These are phyloP conservation scores for Metallyticus violacea DNA, from an alignment of 2,888 invertebrate genomes.

Conservation along the genomic window DNA sequence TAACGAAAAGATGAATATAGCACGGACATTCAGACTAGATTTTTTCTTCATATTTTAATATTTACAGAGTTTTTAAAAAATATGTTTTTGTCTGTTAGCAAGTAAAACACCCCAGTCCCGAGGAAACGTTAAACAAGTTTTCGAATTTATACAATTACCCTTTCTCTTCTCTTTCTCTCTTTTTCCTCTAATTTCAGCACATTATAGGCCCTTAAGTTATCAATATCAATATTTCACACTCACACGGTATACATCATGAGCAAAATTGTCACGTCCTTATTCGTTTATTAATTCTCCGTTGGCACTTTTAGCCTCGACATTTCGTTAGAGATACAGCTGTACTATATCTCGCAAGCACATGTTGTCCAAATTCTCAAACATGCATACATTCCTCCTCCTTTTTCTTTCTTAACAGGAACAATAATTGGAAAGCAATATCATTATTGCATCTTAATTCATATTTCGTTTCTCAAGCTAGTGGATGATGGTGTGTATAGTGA, in stretches of 20 bases:
- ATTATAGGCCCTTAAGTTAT: constrained; percentile 4
- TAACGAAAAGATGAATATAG: not conserved
- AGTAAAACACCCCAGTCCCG: constrained; percentile 4
- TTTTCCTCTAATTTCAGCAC: not conserved
- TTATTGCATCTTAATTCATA: too few species aligned
- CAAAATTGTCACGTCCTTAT: not conserved
- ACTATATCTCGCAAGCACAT: not conserved
- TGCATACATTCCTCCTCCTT: not conserved
- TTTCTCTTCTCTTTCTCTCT: not conserved
- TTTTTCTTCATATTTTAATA: not conserved
- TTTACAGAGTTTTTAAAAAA: constrained; percentile 10
- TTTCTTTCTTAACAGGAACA: not conserved
- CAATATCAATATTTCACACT: not conserved
- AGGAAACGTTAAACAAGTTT: constrained; percentile 13
- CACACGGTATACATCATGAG: constrained; percentile 14
- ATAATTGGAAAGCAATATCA: too few species aligned
- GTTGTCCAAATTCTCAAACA: not conserved
- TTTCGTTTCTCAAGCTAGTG: too few species aligned
- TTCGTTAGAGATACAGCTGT: not conserved
- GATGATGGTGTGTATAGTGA: too few species aligned
- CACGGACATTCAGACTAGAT: not conserved
- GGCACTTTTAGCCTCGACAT: not conserved
- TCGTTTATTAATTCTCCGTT: not conserved
- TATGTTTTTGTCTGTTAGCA: not conserved
- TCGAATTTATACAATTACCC: not conserved